phyloP scores from a whole-genome alignment of 2,113 vertebrate genomes.

The Oncorhynchus mykiss region DNA sequence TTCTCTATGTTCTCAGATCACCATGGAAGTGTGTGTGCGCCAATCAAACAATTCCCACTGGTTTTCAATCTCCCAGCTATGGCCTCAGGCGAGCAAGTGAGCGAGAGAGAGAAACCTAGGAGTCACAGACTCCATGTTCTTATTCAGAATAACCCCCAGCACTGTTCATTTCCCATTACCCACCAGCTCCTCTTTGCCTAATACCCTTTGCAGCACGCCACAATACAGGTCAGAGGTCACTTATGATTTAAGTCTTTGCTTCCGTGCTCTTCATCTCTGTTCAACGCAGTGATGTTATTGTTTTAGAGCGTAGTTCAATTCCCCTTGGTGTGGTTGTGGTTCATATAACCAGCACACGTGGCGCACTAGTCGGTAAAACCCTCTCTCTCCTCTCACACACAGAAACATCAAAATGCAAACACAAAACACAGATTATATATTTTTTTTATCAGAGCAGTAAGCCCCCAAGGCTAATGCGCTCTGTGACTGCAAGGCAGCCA shows the following conservation, averaged over 20 bases:
- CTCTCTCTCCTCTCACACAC: background rate
- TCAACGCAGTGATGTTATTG: background rate
- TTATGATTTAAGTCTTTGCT: constrained; percentile 16
- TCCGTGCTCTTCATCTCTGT: constrained; percentile 9
- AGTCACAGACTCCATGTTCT: constrained; percentile 63
- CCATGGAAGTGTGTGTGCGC: constrained; percentile 22
- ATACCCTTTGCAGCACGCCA: constrained; percentile 10
- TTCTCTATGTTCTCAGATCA: constrained; percentile 18
- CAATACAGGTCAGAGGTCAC: background rate
- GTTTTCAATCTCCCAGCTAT: constrained; percentile 53
- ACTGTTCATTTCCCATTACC: constrained; percentile 60
- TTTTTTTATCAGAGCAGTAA: too few species aligned
- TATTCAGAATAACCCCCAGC: constrained; percentile 54
- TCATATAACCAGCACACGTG: background rate
- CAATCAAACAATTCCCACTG: constrained; percentile 60
- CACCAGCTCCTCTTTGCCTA: constrained; percentile 17
- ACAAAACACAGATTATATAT: too few species aligned
- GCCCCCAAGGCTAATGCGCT: too few species aligned
- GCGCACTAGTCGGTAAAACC: background rate
- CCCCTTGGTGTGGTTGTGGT: background rate
- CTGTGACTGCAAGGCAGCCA: too few species aligned
- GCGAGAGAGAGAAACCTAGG: constrained; percentile 15
- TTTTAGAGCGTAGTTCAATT: background rate
- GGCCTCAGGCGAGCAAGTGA: constrained; percentile 61
- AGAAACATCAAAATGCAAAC: background rate